Base-by-base conservation (phyloP, 2,888 invertebrate species). In the Xanthorhoe spadicearia region DNA sequence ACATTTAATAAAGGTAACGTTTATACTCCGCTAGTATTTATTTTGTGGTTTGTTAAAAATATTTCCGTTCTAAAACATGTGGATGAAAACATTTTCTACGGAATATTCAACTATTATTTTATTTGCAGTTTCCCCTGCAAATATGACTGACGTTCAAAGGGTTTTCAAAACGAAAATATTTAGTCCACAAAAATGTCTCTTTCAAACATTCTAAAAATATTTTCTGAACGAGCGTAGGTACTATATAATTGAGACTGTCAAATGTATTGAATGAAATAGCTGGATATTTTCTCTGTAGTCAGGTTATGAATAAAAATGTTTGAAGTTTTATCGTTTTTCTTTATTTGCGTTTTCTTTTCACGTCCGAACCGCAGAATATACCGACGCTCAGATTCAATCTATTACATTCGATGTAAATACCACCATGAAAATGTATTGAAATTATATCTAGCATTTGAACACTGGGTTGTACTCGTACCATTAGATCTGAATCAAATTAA, bases 401-500 rank as follows among this genome's bases (percentile, higher is more conserved):
- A 9, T 10, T 10, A 38, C 7, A 10, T 38, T 9, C 2, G 10
- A 38, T 9, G 7, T 9, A 43, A 43, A 43, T 43, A 43, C 38
- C 13, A 13, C 13, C 38, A 13, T 13, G 13, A 43, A 43, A 13
- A 4, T 13, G 38, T 43, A 43, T 3, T 13, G 23, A 13, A 48
- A 17, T 17, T 48, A 15, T 6, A 13, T 17, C 48, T 13, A 48
- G 7, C 48, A 13, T 17, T 48, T 13, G 13, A 17, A 9, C 8
- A 46, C 3, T n/a, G n/a, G n/a, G n/a, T n/a, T n/a, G n/a, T n/a
- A n/a, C n/a, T n/a, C 19, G 18, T 5, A 15, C 17, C 32, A 58
- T 38, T 38, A 48, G 35, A 58, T 70, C 64, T 43, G 55, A 52
- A n/a, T 35, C 60, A 67, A 68, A 72, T 72, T 66, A 69, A 58